Evolutionary conservation across 1,140 invertebrate species (phyloP).

Genomic region (Phortica variegata): DNA sequence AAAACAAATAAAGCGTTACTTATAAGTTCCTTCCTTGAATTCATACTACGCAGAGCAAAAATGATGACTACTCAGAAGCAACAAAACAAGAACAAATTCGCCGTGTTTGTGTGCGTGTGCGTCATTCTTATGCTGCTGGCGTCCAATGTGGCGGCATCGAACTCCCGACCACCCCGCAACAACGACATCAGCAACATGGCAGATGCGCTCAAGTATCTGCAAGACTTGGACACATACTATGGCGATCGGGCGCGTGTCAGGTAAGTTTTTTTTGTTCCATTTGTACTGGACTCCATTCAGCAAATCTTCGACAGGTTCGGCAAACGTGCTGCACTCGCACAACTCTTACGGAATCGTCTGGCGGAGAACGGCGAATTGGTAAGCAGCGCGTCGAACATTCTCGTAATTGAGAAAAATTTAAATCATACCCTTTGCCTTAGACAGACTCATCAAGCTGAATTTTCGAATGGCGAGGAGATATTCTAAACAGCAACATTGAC

Average conservation of each 20-base stretch:
- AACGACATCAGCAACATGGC: slow-evolving; percentile 52
- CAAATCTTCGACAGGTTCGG: slow-evolving; percentile 25
- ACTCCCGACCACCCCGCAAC: slow-evolving; percentile 42
- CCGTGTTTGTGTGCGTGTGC: background rate
- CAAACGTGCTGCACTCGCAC: slow-evolving; percentile 29
- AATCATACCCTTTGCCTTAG: slow-evolving; percentile 1
- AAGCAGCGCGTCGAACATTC: background rate
- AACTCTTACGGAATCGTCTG: slow-evolving; percentile 29
- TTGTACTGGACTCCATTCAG: background rate
- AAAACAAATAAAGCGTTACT: too few relatives aligned
- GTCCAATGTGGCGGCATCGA: slow-evolving; percentile 34
- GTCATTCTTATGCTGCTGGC: slow-evolving; percentile 18
- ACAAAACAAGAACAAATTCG: too few relatives aligned
- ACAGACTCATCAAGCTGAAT: slow-evolving; percentile 24
- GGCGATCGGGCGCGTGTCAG: slow-evolving; percentile 44
- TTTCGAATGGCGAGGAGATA: slow-evolving; percentile 18
- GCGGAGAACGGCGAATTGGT: slow-evolving; percentile 34
- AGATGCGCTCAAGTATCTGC: slow-evolving; percentile 51
- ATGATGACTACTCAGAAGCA: too few relatives aligned
- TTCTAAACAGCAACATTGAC: slow-evolving; percentile 14
- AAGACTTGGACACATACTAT: slow-evolving; percentile 52
- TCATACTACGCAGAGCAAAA: background rate
- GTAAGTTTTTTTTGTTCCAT: slow-evolving; percentile 3
- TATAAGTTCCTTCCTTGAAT: background rate
- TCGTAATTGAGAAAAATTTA: background rate